A percentile compares a stretch with the other conserved stretches of the same genome.
Evolutionary conservation across 2,797 vertebrate genomes (phyloP).

Genomic region (Leptatherina wallacei): DNA sequence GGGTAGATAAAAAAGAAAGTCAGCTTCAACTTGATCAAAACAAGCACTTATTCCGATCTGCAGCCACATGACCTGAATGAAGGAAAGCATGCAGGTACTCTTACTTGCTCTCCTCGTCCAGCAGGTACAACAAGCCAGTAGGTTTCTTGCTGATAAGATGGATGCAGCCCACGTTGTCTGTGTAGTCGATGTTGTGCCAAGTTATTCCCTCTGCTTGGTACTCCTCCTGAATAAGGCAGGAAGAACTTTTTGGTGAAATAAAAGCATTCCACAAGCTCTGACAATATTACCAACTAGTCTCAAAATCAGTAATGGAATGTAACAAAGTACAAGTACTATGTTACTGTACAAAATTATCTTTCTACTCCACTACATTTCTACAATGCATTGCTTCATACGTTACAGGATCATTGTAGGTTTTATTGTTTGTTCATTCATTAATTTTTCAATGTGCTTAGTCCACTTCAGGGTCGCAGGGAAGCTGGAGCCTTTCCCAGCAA

Average conservation of each 20-base stretch:
- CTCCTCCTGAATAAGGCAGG: constrained; percentile 86
- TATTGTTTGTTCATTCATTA: no score
- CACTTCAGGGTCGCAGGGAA: no score
- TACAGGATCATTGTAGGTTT: not conserved
- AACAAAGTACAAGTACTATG: not conserved
- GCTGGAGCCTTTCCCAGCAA: no score
- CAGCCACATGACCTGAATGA: not conserved
- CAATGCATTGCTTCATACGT: no score
- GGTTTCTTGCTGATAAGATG: constrained; percentile 98
- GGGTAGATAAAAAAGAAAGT: constrained; percentile 1
- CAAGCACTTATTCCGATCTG: not conserved
- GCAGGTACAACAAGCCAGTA: constrained; percentile 94
- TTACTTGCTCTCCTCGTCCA: constrained; percentile 99
- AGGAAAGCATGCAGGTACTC: constrained; percentile 46
- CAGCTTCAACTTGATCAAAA: constrained; percentile 5
- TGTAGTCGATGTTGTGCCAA: constrained; percentile 99
- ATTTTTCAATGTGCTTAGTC: no score
- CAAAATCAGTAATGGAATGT: not conserved
- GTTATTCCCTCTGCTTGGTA: constrained; percentile 97
- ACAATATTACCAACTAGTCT: not conserved
- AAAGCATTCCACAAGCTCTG: not conserved
- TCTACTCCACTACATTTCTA: no score
- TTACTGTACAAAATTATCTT: not conserved
- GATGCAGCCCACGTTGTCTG: constrained; percentile 96
- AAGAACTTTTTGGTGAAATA: constrained; percentile 7